A percentile compares a stretch with the other conserved stretches of the same genome.
These are phyloP conservation scores for Myxocyprinus asiaticus DNA, from an alignment of 2,113 vertebrate species.

Conservation along the genomic window DNA sequence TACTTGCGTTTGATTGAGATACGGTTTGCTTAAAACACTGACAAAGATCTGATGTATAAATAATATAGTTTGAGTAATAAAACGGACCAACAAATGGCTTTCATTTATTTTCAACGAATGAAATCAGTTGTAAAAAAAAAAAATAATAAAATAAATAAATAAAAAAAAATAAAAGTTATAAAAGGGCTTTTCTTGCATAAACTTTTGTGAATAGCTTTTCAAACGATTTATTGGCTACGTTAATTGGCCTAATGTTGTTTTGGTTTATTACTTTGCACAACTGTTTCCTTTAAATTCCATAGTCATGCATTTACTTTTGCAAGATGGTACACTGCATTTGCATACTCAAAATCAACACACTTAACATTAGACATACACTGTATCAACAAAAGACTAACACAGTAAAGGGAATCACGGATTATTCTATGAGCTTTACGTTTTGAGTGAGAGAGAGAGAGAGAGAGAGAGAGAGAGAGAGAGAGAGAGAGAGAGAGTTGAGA, in stretches of 20 bases:
- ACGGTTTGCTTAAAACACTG: too few species aligned
- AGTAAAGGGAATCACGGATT: conserved; percentile 16
- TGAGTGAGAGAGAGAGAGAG: conserved; percentile 63
- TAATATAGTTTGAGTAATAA: too few species aligned
- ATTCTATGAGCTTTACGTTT: conserved; percentile 29
- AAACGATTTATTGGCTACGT: too few species aligned
- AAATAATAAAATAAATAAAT: too few species aligned
- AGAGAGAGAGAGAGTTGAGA: conserved; percentile 86
- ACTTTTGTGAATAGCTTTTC: too few species aligned
- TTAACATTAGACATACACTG: conserved; percentile 10
- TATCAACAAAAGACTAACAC: conserved; percentile 6
- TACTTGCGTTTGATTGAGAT: too few species aligned
- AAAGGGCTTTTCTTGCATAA: too few species aligned
- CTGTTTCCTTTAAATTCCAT: background rate
- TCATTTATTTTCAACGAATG: too few species aligned
- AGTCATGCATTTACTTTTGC: background rate
- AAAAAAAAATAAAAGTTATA: too few species aligned
- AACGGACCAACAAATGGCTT: too few species aligned
- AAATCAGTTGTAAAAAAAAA: too few species aligned
- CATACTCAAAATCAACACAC: conserved; percentile 31
- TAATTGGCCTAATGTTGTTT: background rate
- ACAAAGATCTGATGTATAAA: too few species aligned
- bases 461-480: conserved; percentile 73
- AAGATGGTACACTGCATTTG: background rate
- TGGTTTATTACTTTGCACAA: background rate